Evolutionary conservation across 2,113 vertebrate species (phyloP), one percentile per base, ranked within the genome.

Genomic region (Apodemus sylvaticus): DNA sequence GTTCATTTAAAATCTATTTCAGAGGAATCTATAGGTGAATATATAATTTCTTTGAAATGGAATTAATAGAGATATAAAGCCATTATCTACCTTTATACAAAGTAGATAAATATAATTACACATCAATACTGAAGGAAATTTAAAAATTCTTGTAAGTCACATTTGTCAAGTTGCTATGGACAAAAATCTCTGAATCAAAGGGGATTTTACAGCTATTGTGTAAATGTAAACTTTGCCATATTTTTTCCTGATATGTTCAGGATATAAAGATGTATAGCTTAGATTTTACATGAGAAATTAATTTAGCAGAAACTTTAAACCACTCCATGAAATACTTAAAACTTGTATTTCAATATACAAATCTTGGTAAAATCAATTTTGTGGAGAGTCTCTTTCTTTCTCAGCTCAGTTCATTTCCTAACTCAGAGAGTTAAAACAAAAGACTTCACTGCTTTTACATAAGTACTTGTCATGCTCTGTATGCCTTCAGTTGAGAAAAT

Each of bases 191-290:
- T 89, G 51, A 90, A 17, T 83, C 5, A 81, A 95, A 94, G 90
- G 22, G 42, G 10, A 19, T 92, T 34, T 90, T 64, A 86, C 34
- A 45, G 53, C 3, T 2, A 19, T 53, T 55, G 62, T 68, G 7
- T 14, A 90, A 39, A 87, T n/a, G 66, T 77, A 82, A 19, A 74
- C 4, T 89, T 76, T 77, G 9, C 53, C 22, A 90, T 55, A 88
- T 76, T 81, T 94, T 94, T 93, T 45, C 93, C n/a, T 77, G 70
- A 55, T 71, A 26, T 70, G n/a, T 86, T 97, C 36, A 88, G 8
- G 0, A 12, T 34, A 70, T 31, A 17, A 71, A 68, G 81, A 14
- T 53, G 29, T 89, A 29, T 1, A 1, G 42, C 26, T 96, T 90
- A 93, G 17, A 89, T 96, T 91, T 93, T 48, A 89, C 7, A 31